A percentile compares a stretch with the other conserved stretches of the same genome.
phyloP scores from a whole-genome alignment of 2,888 invertebrate species.

The Diaprepes abbreviatus region DNA sequence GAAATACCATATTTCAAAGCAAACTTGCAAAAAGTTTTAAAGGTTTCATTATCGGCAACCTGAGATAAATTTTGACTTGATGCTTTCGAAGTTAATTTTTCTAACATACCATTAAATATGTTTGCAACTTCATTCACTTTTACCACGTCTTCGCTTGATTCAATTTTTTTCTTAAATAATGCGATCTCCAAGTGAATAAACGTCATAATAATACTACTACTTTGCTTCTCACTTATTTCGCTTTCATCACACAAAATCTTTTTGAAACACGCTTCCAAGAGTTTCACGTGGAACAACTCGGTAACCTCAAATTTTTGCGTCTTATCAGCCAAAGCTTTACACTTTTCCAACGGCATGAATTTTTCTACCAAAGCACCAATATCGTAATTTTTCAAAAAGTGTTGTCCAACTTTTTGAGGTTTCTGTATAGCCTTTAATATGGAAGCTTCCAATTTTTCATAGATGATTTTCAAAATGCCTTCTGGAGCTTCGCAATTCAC shows the following conservation, averaged over 20 bases:
- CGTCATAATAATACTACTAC: constrained; percentile 71
- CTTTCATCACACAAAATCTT: constrained; percentile 66
- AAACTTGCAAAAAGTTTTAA: constrained; percentile 75
- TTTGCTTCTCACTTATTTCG: constrained; percentile 64
- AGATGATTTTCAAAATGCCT: constrained; percentile 71
- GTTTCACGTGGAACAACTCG: constrained; percentile 72
- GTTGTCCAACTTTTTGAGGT: constrained; percentile 78
- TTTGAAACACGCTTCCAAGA: constrained; percentile 71
- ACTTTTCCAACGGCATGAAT: constrained; percentile 73
- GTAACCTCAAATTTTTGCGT: constrained; percentile 75
- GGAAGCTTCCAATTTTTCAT: constrained; percentile 73
- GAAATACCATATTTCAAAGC: constrained; percentile 76
- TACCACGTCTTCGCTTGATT: constrained; percentile 45
- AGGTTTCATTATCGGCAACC: constrained; percentile 67
- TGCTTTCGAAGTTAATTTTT: constrained; percentile 43
- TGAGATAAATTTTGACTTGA: constrained; percentile 42
- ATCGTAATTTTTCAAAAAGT: constrained; percentile 73
- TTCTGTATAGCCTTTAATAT: constrained; percentile 77
- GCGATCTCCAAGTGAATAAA: constrained; percentile 71
- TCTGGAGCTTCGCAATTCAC: constrained; percentile 67
- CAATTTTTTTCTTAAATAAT: constrained; percentile 67
- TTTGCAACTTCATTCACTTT: constrained; percentile 54
- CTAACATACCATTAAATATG: constrained; percentile 53
- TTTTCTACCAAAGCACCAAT: constrained; percentile 74
- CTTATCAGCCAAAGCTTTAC: constrained; percentile 72